Evolutionary conservation across 2,888 invertebrate species (phyloP).

Genomic region (Cephus pygmeus): DNA sequence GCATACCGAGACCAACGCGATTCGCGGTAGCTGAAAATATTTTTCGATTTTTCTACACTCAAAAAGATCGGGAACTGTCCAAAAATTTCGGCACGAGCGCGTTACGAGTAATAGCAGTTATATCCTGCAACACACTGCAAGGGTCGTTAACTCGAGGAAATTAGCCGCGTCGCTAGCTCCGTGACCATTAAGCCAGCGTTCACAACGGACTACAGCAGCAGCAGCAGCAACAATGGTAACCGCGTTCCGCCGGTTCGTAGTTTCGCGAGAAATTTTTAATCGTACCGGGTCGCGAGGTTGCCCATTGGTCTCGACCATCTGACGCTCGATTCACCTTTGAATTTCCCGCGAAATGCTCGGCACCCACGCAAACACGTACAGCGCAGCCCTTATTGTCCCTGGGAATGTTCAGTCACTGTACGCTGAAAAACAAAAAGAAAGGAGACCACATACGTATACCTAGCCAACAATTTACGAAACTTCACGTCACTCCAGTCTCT

Average conservation of each 20-base stretch:
- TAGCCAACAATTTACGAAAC: not conserved
- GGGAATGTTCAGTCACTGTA: not conserved
- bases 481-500: not conserved
- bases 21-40: not conserved
- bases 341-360: not conserved
- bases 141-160: slow-evolving; percentile 37
- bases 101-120: not conserved
- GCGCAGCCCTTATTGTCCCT: not conserved
- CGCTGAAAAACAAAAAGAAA: not conserved
- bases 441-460: not conserved
- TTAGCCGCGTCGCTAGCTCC: slow-evolving; percentile 44
- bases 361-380: not conserved
- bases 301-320: not conserved
- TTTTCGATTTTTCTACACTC: not conserved
- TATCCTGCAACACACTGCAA: slow-evolving; percentile 24
- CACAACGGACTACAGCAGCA: not conserved
- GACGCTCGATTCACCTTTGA: not conserved
- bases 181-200: slow-evolving; percentile 36
- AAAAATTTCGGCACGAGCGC: not conserved
- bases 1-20: not conserved
- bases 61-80: not conserved
- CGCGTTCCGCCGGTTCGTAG: not conserved
- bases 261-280: not conserved
- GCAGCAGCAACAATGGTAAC: not conserved
- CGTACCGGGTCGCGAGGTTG: not conserved